Percentiles rank a stretch among this genome's conserved stretches.
These are phyloP conservation scores for Toxostoma redivivum DNA, from an alignment of 2,113 vertebrate genomes.

Conservation along the genomic window DNA sequence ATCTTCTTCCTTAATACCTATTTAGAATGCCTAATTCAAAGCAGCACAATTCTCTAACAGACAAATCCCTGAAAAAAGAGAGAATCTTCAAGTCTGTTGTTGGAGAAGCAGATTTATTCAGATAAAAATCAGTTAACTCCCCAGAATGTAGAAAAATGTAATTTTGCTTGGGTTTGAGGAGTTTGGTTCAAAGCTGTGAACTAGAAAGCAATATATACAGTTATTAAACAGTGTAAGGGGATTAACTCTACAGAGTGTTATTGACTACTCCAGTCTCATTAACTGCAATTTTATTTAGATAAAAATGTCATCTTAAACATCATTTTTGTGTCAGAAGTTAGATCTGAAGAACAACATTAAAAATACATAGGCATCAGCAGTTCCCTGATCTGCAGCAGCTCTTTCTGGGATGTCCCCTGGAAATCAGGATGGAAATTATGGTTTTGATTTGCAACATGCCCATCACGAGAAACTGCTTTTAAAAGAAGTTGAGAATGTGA, in stretches of 20 bases:
- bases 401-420: background rate
- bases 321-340: conserved; percentile 37
- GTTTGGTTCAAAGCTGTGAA: conserved; percentile 57
- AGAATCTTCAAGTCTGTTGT: background rate
- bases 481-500: background rate
- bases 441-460: background rate
- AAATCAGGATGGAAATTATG: background rate
- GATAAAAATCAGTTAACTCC: conserved; percentile 49
- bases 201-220: conserved; percentile 60
- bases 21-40: background rate
- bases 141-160: conserved; percentile 30
- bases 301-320: conserved; percentile 55
- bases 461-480: background rate
- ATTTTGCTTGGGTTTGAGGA: conserved; percentile 58
- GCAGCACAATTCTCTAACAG: background rate
- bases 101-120: conserved; percentile 18
- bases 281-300: conserved; percentile 59
- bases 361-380: conserved; percentile 17
- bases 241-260: conserved; percentile 58
- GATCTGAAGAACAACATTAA: conserved; percentile 47
- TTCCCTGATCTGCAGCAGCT: background rate
- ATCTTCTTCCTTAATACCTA: background rate
- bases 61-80: background rate
- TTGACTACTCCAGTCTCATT: conserved; percentile 53
- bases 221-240: conserved; percentile 60